Base-by-base conservation (phyloP, 2,888 invertebrate genomes). In the Chymomyza procnemis region DNA sequence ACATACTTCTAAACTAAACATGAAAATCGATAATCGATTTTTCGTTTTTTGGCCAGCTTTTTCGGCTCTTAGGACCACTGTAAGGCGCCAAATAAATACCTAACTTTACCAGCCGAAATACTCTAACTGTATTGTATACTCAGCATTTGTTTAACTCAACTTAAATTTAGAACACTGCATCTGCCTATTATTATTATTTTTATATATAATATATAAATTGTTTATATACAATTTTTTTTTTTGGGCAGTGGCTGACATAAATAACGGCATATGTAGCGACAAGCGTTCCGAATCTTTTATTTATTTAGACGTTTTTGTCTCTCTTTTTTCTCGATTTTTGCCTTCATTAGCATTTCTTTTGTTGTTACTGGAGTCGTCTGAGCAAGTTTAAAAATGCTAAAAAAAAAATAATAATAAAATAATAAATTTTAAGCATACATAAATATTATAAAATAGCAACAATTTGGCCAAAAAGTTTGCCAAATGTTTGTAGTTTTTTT, bases 311-410 rank as follows among this genome's bases (percentile, higher is more conserved):
- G 34, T 41, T 12, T 21, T 22, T 18, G 1, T 52, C 1, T 9
- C 4, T 2, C 19, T 52, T 52, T 18, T 52, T 21, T 9, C n/a
- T 52, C 4, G 54, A 18, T 18, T 21, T 5, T 54, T 54, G 30
- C 18, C 19, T 52, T 72, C 58, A 80, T 78, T 73, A 69, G 60
- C 68, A 73, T 73, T 52, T 63, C 70, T 70, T 73, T 74, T 75
- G 72, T 75, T 78, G 73, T 67, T 66, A 71, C 67, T 69, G 63
- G 22, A 60, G 57, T 34, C 57, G 34, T 50, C 70, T 64, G 57
- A 69, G 67, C 73, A 22, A 68, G 65, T 78, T 72, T 18, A 55
- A 61, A 16, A 69, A 71, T 34, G 26, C 63, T 48, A 57, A 14
- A 26, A 26, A 26, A 22, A 56, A 57, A 57, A 57, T 48, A 63